phyloP scores from a whole-genome alignment of 2,888 invertebrate genomes.

The Thelaira solivaga region DNA sequence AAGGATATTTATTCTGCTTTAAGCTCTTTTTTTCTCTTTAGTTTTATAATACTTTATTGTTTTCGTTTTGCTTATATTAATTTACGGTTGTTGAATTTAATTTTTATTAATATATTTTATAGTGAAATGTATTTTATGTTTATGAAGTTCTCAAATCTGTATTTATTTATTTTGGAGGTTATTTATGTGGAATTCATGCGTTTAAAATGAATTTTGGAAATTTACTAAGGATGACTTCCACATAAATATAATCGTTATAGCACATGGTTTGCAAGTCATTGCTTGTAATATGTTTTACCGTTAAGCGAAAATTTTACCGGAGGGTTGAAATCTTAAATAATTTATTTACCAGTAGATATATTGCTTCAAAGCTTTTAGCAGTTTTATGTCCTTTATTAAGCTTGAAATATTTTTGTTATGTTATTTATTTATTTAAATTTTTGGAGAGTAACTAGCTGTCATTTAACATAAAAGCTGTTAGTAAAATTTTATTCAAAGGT shows the following conservation, averaged over 20 bases:
- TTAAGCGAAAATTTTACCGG: neutral
- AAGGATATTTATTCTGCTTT: neutral
- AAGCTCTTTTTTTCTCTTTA: neutral
- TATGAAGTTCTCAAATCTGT: neutral
- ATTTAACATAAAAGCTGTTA: no score
- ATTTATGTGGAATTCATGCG: neutral
- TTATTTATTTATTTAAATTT: no score
- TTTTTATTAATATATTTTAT: neutral
- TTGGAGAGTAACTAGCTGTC: no score
- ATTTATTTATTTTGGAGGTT: neutral
- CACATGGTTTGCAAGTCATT: conserved; percentile 5
- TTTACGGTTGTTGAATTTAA: conserved; percentile 27
- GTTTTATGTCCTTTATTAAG: no score
- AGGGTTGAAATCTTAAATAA: no score
- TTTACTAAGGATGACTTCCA: no score
- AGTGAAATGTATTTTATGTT: neutral
- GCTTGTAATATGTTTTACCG: neutral
- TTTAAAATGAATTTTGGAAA: conserved; percentile 38
- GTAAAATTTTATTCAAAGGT: no score
- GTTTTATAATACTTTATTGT: no score
- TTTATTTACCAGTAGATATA: no score
- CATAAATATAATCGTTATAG: neutral
- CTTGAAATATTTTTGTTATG: no score
- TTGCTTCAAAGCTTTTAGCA: no score
- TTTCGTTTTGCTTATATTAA: neutral